phyloP scores from a whole-genome alignment of 2,113 vertebrate genomes.

The Verasper variegatus region DNA sequence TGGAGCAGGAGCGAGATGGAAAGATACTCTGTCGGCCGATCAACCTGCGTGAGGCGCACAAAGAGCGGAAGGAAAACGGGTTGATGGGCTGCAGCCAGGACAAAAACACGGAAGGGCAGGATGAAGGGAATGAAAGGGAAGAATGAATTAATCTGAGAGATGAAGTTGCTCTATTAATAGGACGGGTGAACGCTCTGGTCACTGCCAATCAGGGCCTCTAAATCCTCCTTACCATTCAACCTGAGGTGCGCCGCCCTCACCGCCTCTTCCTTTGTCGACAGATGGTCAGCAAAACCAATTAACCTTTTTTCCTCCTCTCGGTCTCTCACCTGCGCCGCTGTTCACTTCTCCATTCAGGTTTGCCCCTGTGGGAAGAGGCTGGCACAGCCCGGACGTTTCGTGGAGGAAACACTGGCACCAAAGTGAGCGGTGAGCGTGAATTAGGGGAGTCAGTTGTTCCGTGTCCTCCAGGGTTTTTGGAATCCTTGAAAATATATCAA shows the following conservation, averaged over 20 bases:
- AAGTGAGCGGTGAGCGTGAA: slow-evolving; percentile 28
- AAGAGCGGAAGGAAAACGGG: slow-evolving; percentile 1
- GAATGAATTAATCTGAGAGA: slow-evolving; percentile 54
- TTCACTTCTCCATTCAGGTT: slow-evolving; percentile 54
- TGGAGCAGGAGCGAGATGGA: not conserved
- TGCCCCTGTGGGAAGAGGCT: slow-evolving; percentile 32
- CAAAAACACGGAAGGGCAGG: slow-evolving; percentile 9
- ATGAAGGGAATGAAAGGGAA: slow-evolving; percentile 10
- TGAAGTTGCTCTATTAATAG: slow-evolving; percentile 79
- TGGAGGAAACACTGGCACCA: not conserved
- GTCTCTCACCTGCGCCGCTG: slow-evolving; percentile 66
- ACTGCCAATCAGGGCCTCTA: slow-evolving; percentile 68
- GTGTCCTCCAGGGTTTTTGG: slow-evolving; percentile 37
- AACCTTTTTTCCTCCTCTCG: slow-evolving; percentile 83
- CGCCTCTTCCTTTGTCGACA: slow-evolving; percentile 78
- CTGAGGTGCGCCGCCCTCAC: slow-evolving; percentile 61
- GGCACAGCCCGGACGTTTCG: slow-evolving; percentile 48
- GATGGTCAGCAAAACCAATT: slow-evolving; percentile 89
- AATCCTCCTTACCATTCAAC: slow-evolving; percentile 79
- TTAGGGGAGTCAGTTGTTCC: slow-evolving; percentile 28
- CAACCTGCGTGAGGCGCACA: not conserved
- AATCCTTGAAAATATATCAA: slow-evolving; percentile 23
- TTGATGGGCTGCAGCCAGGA: not conserved
- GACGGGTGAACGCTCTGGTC: slow-evolving; percentile 73
- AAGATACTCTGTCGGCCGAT: slow-evolving; percentile 14